Evolutionary conservation across 1,140 invertebrate species (phyloP).

Genomic region (Mycetomoellerius zeteki): DNA sequence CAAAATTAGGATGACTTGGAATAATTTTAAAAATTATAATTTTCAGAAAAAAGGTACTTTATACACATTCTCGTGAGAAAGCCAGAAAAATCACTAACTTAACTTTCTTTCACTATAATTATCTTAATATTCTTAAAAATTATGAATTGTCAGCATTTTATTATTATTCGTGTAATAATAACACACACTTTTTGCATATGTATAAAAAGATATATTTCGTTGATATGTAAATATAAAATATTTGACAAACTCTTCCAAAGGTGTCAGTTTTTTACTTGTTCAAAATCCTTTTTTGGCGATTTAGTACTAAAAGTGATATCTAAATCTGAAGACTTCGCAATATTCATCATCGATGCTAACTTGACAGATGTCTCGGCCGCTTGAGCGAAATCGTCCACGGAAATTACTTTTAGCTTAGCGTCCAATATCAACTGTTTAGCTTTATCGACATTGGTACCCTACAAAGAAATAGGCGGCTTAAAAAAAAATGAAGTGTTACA

Average conservation of each 20-base stretch:
- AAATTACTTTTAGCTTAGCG: conserved; percentile 95
- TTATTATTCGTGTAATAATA: background rate
- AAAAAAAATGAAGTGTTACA: background rate
- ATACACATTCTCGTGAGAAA: background rate
- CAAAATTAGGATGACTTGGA: no score
- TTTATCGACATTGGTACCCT: conserved; percentile 98
- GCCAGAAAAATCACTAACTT: no score
- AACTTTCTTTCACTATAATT: no score
- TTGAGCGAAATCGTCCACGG: conserved; percentile 96
- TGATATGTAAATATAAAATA: conserved; percentile 23
- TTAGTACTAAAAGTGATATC: conserved; percentile 58
- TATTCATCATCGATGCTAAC: conserved; percentile 68
- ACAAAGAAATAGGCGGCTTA: conserved; percentile 61
- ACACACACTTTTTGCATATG: background rate
- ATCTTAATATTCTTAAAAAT: background rate
- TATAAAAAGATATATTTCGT: conserved; percentile 39
- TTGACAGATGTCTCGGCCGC: conserved; percentile 96
- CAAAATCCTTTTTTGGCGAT: background rate
- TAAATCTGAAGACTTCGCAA: conserved; percentile 70
- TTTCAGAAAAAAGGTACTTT: no score
- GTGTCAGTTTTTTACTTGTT: background rate
- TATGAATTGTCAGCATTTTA: background rate
- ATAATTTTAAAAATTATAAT: no score
- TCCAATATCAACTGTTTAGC: conserved; percentile 95
- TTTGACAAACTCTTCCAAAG: conserved; percentile 1